Evolutionary conservation across 2,797 vertebrate genomes (phyloP).

Genomic region (Rachycentron canadum): DNA sequence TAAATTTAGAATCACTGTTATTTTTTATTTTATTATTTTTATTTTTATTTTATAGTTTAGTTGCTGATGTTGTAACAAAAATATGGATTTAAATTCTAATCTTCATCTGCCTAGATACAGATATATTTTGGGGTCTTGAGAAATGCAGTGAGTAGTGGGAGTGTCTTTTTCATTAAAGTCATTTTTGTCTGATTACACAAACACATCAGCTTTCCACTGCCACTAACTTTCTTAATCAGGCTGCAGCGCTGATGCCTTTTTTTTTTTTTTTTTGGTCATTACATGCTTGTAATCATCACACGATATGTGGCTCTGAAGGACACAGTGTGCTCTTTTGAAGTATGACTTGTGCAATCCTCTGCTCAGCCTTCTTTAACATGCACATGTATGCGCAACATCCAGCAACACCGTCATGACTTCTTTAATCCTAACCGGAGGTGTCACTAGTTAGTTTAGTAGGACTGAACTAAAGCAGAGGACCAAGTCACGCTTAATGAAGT

Average conservation of each 20-base stretch:
- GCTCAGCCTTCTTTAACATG: background rate
- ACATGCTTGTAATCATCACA: constrained; percentile 52
- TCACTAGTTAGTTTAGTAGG: constrained; percentile 45
- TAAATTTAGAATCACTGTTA: background rate
- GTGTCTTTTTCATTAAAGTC: constrained; percentile 58
- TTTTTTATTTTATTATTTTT: background rate
- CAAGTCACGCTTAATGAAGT: constrained; percentile 52
- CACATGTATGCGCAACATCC: background rate
- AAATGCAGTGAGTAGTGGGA: constrained; percentile 19
- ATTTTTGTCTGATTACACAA: constrained; percentile 65
- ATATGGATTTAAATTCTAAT: background rate
- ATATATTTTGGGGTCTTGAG: constrained; percentile 13
- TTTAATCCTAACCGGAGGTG: constrained; percentile 53
- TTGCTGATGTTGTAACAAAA: background rate
- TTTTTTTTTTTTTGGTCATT: constrained; percentile 47
- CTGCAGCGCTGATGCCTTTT: constrained; percentile 33
- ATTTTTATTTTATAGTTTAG: background rate
- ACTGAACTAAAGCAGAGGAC: constrained; percentile 33
- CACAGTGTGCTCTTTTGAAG: constrained; percentile 21
- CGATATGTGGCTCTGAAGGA: constrained; percentile 43
- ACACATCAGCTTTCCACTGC: constrained; percentile 53
- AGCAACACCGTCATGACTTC: constrained; percentile 19
- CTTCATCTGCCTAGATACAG: background rate
- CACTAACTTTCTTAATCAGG: constrained; percentile 61
- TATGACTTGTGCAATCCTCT: constrained; percentile 23